Conservation (phyloP, 35 echinoderm and acorn worm species). For the Hemicentrotus pulcherrimus region DNA sequence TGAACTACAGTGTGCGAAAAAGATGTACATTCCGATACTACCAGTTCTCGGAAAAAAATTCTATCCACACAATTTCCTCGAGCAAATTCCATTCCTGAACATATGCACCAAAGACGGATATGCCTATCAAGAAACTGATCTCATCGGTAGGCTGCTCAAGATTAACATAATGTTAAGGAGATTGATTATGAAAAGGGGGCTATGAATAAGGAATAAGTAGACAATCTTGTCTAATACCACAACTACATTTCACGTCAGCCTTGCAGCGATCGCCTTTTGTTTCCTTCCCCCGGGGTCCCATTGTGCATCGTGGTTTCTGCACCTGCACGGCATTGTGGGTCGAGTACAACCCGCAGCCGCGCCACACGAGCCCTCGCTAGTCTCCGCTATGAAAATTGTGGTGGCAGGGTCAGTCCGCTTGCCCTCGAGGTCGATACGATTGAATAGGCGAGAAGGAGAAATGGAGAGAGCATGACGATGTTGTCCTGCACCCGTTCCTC, state of each 20-base stretch:
- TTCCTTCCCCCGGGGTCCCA: neutral
- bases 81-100: neutral
- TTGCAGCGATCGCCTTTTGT: neutral
- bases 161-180: neutral
- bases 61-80: neutral
- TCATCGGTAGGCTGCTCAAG: neutral
- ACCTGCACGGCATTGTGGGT: constrained; percentile 7
- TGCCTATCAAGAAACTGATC: neutral
- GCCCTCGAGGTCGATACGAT: constrained; percentile 33
- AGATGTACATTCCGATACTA: neutral
- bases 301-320: neutral
- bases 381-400: constrained; percentile 17
- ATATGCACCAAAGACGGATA: neutral
- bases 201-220: neutral
- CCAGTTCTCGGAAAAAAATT: neutral
- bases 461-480: neutral
- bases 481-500: neutral
- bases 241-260: neutral
- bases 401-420: constrained; percentile 29
- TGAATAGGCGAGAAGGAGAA: constrained; percentile 16
- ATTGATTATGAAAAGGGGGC: neutral
- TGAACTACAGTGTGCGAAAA: too few relatives aligned
- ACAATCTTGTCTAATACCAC: neutral
- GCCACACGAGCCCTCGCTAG: constrained; percentile 4
- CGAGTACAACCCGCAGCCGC: neutral